phyloP scores from a whole-genome alignment of 2,113 vertebrate genomes.

The Leucoraja erinaceus region DNA sequence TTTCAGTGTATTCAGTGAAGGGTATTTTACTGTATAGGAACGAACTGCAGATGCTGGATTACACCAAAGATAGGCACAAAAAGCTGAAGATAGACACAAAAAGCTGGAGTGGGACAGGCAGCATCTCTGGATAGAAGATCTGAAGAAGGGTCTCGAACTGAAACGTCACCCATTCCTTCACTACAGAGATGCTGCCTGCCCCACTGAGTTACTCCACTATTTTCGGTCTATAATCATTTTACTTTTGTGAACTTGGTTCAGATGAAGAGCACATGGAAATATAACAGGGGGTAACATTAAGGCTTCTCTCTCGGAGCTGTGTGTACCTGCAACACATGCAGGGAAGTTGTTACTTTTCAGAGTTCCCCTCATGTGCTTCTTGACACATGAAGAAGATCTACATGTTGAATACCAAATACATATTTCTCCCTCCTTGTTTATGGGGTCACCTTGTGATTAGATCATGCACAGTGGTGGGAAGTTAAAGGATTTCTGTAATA shows the following conservation, averaged over 20 bases:
- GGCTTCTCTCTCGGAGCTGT: neutral
- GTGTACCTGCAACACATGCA: neutral
- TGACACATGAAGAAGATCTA: neutral
- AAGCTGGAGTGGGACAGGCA: no score
- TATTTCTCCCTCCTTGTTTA: neutral
- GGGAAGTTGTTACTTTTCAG: neutral
- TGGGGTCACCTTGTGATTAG: neutral
- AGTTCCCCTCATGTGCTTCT: no score
- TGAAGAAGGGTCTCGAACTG: no score
- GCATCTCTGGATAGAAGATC: no score
- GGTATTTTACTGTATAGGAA: no score
- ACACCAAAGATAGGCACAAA: no score
- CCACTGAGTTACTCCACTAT: no score
- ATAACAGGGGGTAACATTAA: neutral
- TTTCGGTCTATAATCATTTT: no score
- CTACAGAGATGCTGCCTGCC: no score
- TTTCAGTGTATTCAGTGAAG: neutral
- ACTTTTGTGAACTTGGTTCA: neutral
- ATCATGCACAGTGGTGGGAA: neutral
- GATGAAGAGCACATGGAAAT: neutral
- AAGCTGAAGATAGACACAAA: no score
- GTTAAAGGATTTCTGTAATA: neutral
- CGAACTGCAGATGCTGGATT: no score
- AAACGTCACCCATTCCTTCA: no score
- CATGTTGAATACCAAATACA: neutral